Conservation (phyloP, 2,797 vertebrate genomes). For the Synaphobranchus kaupii region DNA sequence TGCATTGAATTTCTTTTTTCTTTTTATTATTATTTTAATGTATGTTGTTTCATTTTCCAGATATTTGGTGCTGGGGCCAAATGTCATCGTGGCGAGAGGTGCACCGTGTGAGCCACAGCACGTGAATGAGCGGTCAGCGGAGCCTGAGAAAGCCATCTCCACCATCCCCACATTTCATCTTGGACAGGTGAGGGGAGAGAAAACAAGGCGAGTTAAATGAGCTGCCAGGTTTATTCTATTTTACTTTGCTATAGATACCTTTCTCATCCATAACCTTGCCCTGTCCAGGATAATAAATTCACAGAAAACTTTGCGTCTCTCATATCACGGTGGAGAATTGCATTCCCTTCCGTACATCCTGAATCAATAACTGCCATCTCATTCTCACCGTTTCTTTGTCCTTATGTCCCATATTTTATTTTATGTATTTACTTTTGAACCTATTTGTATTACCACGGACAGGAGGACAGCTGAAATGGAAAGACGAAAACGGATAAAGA, state of each 20-base stretch:
- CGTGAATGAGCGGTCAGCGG: slow-evolving; percentile 38
- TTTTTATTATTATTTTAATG: slow-evolving; percentile 40
- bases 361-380: slow-evolving; percentile 10
- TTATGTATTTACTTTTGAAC: neutral
- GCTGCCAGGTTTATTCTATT: neutral
- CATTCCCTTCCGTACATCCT: neutral
- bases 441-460: neutral
- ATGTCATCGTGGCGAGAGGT: slow-evolving; percentile 46
- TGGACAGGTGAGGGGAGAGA: slow-evolving; percentile 44
- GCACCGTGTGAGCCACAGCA: slow-evolving; percentile 52
- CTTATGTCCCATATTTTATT: neutral
- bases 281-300: neutral
- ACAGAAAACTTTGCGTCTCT: neutral
- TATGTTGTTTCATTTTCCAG: slow-evolving; percentile 45
- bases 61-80: slow-evolving; percentile 34
- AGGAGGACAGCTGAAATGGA: neutral
- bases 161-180: slow-evolving; percentile 31
- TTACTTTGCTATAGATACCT: neutral
- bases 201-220: neutral
- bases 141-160: slow-evolving; percentile 3
- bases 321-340: neutral
- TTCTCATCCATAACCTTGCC: neutral
- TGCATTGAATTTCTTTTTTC: neutral
- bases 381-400: neutral
- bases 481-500: neutral